Percentiles rank a stretch among this genome's conserved stretches.
These are phyloP conservation scores for Lamellibrachia columna DNA, from an alignment of 2,888 invertebrate species.

Conservation along the genomic window DNA sequence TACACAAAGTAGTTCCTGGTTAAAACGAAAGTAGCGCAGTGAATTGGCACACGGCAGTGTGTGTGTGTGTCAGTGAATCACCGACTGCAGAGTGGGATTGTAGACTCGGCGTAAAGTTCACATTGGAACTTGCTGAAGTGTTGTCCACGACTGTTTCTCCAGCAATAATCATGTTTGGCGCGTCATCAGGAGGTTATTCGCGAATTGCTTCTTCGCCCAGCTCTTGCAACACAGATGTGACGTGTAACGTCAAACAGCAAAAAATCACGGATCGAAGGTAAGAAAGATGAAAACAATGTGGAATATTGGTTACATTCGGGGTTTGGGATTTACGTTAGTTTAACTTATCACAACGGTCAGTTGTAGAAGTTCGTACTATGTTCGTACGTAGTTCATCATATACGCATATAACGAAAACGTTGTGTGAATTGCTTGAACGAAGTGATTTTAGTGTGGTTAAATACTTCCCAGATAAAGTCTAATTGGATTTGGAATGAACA, in stretches of 20 bases:
- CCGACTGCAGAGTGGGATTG: neutral
- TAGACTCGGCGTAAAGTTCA: neutral
- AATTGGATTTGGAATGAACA: neutral
- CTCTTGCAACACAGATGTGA: neutral
- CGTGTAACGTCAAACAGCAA: neutral
- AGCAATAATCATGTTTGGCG: neutral
- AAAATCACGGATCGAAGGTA: neutral
- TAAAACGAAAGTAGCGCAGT: no score
- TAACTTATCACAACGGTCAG: neutral
- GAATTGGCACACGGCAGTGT: no score
- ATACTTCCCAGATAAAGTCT: neutral
- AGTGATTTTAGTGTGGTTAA: neutral
- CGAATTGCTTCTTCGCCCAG: neutral
- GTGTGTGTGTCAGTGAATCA: neutral
- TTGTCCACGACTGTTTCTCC: neutral
- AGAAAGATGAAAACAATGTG: neutral
- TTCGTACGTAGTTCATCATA: neutral
- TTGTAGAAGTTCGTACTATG: neutral
- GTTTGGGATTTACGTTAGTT: neutral
- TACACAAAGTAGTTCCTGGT: no score
- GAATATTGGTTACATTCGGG: neutral
- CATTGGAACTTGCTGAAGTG: neutral
- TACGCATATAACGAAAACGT: no score
- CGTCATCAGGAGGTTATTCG: neutral
- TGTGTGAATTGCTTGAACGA: neutral